A percentile compares a stretch with the other conserved stretches of the same genome.
These are phyloP conservation scores for Cephalotes varians DNA, from an alignment of 2,888 invertebrate genomes.

Conservation along the genomic window DNA sequence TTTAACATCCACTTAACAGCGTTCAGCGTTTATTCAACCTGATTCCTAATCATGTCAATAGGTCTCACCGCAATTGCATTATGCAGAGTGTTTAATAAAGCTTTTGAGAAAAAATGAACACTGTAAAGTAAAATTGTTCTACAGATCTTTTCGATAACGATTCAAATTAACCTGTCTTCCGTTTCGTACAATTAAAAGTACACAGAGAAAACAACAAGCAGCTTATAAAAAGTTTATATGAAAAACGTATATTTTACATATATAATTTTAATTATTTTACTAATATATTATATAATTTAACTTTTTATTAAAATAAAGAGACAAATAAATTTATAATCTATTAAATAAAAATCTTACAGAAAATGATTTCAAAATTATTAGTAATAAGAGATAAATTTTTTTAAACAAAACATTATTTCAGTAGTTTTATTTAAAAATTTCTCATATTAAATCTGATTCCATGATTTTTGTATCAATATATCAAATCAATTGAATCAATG, in stretches of 20 bases:
- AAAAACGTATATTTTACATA: neutral
- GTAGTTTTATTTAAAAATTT: slow-evolving; percentile 5
- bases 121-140: slow-evolving; percentile 3
- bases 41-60: slow-evolving; percentile 48
- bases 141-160: neutral
- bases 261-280: neutral
- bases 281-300: neutral
- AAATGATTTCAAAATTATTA: neutral
- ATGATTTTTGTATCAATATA: neutral
- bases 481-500: neutral
- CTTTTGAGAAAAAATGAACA: neutral
- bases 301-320: neutral
- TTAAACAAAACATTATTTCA: neutral
- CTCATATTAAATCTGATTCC: neutral
- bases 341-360: neutral
- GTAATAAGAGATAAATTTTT: neutral
- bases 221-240: neutral
- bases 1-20: neutral
- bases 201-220: neutral
- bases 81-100: slow-evolving; percentile 47
- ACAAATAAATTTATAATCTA: neutral
- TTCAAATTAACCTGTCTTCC: neutral
- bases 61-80: slow-evolving; percentile 32
- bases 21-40: slow-evolving; percentile 37
- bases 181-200: neutral